Evolutionary conservation across 2,888 invertebrate genomes (phyloP).

Genomic region (Notodonta dromedarius): DNA sequence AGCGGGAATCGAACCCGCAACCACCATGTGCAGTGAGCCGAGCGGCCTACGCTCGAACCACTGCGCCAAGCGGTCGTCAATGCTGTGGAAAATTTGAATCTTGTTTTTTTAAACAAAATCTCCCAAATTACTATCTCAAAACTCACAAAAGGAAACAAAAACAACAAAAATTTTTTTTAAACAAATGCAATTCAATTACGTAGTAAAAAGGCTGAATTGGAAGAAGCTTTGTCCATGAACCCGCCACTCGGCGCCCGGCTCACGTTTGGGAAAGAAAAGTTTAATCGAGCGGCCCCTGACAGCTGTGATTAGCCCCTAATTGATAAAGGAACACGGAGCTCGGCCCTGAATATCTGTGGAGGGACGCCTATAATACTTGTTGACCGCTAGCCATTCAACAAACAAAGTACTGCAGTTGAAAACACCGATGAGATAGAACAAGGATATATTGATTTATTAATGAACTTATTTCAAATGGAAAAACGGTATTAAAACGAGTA

Average conservation of each 20-base stretch:
- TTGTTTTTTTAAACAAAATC: background rate
- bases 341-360: background rate
- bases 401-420: too few species aligned
- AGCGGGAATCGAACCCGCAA: too few species aligned
- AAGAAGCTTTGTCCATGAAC: background rate
- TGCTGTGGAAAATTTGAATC: too few species aligned
- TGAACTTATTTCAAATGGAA: too few species aligned
- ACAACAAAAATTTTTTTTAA: background rate
- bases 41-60: too few species aligned
- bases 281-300: background rate
- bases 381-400: too few species aligned
- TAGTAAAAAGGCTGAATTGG: background rate
- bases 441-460: too few species aligned
- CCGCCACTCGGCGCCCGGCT: background rate
- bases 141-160: background rate
- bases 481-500: too few species aligned
- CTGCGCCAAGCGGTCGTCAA: too few species aligned
- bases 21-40: too few species aligned
- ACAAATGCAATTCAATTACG: background rate
- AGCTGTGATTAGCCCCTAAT: slow-evolving; percentile 4
- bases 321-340: background rate
- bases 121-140: background rate
- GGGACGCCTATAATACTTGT: background rate
- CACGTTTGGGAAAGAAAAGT: background rate
- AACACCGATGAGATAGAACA: too few species aligned